Conservation (phyloP, 2,888 invertebrate genomes). For the Epinotia brunnichana region DNA sequence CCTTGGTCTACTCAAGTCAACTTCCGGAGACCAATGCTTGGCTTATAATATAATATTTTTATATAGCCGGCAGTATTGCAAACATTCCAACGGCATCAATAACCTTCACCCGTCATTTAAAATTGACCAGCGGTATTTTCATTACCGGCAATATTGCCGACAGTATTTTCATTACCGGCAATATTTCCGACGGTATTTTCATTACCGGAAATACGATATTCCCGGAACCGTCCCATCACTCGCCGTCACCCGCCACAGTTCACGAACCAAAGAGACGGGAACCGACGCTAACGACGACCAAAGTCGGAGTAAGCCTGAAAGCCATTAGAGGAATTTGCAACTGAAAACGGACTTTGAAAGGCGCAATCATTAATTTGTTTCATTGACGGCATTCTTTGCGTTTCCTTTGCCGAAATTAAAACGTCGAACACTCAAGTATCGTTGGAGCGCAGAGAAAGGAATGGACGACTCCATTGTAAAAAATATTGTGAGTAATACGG, state of each 20-base stretch:
- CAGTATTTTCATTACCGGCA: no score
- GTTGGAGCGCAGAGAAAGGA: neutral
- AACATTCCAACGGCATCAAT: no score
- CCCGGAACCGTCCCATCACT: neutral
- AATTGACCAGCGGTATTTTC: no score
- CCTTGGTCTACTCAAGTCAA: no score
- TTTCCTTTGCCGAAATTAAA: slow-evolving; percentile 26
- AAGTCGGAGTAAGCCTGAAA: slow-evolving; percentile 24
- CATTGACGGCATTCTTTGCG: slow-evolving; percentile 34
- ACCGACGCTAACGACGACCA: slow-evolving; percentile 10
- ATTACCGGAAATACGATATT: no score
- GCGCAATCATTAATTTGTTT: slow-evolving; percentile 37
- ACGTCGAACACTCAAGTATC: slow-evolving; percentile 15
- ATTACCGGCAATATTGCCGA: no score
- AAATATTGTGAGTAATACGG: neutral
- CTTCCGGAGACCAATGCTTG: no score
- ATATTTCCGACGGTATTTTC: no score
- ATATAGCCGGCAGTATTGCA: no score
- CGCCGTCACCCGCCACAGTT: neutral
- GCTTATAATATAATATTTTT: no score
- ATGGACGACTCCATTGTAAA: neutral
- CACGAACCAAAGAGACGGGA: neutral
- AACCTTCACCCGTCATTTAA: no score
- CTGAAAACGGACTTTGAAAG: slow-evolving; percentile 22
- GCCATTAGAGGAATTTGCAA: slow-evolving; percentile 34